Evolutionary conservation across 2,113 vertebrate species (phyloP).

Genomic region (Larimichthys polyactis): DNA sequence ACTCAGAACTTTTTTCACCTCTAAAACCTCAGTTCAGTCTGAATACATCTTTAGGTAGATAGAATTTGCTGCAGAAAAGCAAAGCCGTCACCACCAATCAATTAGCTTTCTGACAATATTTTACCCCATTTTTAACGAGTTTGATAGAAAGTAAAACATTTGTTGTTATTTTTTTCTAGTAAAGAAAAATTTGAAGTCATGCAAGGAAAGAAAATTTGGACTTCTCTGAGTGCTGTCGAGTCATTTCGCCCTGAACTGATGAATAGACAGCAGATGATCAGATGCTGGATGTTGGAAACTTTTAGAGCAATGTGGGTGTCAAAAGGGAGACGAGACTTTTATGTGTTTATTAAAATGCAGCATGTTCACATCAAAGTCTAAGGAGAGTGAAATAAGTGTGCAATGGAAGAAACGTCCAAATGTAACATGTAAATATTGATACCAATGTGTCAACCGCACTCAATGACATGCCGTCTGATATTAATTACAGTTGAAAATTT

Average conservation of each 20-base stretch:
- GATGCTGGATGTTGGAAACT: neutral
- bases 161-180: neutral
- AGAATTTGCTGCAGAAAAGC: neutral
- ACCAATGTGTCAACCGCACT: neutral
- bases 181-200: neutral
- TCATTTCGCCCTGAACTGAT: neutral
- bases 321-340: too few relatives aligned
- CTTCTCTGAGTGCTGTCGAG: neutral
- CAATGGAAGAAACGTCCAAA: neutral
- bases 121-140: neutral
- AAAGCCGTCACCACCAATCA: neutral
- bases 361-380: neutral
- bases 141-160: neutral
- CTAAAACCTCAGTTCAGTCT: neutral
- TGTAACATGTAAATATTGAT: neutral
- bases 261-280: neutral
- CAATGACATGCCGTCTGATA: neutral
- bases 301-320: neutral
- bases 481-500: neutral
- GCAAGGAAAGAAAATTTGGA: neutral
- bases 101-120: neutral
- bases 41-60: neutral
- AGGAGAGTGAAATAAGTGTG: neutral
- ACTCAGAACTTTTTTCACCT: too few relatives aligned
- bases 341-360: neutral